Base-by-base conservation (phyloP, 37 sponge, comb jelly and placozoan genomes). In the Crambe crambe region DNA sequence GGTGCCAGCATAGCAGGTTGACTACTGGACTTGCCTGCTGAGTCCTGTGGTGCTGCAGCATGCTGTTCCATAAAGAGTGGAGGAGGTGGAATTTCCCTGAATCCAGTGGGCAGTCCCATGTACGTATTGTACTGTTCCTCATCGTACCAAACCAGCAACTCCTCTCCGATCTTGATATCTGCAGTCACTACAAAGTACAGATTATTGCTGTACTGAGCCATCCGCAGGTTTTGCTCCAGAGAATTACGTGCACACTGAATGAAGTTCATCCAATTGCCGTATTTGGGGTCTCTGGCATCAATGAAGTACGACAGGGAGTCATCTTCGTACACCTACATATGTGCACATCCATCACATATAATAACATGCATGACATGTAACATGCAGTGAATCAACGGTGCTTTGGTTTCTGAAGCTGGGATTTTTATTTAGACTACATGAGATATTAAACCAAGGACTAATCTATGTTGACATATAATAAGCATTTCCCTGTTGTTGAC, bases 61-160 rank as follows among this genome's bases (percentile, higher is more conserved):
- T 35, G 54, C 27, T 73, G 36, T 35, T 41, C 74, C 3, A 54
- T 15, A 18, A 42, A 39, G 26, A 70, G 42, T n/a, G 70, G 70
- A 39, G 41, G 70, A 3, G 42, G 42, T 12, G 27, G 40, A 2
- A 41, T 30, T 34, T 47, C 74, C 1, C 31, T 41, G 56, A 73
- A 73, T 10, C 74, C 74, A 26, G 74, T 73, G 27, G 74, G 74
- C n/a, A 90, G 47, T 30, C 91, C 91, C 81, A 85, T 81, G 56
- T 90, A 85, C 29, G 85, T 37, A 32, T 63, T 47, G 42, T 85
- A 85, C 65, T 87, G 88, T 0, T 35, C 27, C 12, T 90, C 68
- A 39, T 89, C 92, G 56, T 92, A 96, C 96, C 96, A 96, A 29
- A 96, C 88, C 73, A 96, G 80, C 77, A 96, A 69, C 64, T 96